Conservation (phyloP, 2,888 invertebrate genomes). For the Amblyjoppa proteus region DNA sequence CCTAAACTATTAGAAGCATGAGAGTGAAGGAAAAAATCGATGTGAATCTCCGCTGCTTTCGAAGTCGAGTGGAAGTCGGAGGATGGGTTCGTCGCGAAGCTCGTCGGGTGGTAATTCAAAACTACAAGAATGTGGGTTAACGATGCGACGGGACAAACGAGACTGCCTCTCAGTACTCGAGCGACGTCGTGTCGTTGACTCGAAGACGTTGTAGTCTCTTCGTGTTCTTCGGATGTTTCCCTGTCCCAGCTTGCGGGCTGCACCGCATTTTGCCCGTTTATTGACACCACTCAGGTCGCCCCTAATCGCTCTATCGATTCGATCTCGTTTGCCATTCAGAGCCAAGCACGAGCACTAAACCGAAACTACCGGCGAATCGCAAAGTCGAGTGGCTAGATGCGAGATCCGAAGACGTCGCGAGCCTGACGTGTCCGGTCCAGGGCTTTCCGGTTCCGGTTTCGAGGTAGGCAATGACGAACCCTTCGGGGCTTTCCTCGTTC, state of each 20-base stretch:
- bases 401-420: constrained; percentile 69
- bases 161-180: constrained; percentile 1
- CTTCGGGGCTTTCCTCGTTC: neutral
- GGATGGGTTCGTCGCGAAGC: constrained; percentile 29
- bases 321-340: constrained; percentile 74
- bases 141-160: constrained; percentile 21
- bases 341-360: constrained; percentile 81
- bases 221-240: constrained; percentile 53
- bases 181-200: constrained; percentile 43
- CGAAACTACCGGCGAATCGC: constrained; percentile 81
- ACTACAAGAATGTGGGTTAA: constrained; percentile 62
- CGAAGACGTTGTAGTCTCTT: constrained; percentile 23
- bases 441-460: constrained; percentile 88
- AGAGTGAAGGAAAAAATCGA: neutral
- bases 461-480: constrained; percentile 75
- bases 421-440: constrained; percentile 91
- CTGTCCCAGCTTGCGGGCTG: constrained; percentile 56
- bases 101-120: constrained; percentile 39
- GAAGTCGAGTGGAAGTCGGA: neutral
- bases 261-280: constrained; percentile 42
- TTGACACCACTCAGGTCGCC: constrained; percentile 47
- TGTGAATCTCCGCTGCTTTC: neutral
- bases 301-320: constrained; percentile 55
- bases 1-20: neutral
- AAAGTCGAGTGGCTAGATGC: constrained; percentile 83